Conservation (phyloP, 2,113 vertebrate species). For the Zosterops japonicus region DNA sequence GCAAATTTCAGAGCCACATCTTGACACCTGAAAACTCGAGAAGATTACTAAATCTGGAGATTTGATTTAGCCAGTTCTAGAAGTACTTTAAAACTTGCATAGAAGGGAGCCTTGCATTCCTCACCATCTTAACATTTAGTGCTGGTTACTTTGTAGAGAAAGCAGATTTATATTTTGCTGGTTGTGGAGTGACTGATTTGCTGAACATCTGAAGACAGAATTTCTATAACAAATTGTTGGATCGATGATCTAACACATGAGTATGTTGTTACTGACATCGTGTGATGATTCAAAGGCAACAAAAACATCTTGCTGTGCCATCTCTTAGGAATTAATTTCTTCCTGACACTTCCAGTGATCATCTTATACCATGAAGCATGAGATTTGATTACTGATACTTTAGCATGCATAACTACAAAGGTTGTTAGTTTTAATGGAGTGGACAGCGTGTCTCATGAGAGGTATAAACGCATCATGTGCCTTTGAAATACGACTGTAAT, state of each 20-base stretch:
- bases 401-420: constrained; percentile 24
- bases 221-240: constrained; percentile 15
- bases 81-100: background rate
- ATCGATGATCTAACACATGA: background rate
- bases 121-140: background rate
- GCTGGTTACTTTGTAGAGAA: background rate
- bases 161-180: constrained; percentile 24
- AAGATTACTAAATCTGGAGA: background rate
- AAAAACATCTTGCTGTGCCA: background rate
- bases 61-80: background rate
- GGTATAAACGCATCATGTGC: background rate
- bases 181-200: constrained; percentile 27
- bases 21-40: background rate
- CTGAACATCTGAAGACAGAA: background rate
- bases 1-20: background rate
- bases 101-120: background rate
- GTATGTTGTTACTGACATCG: background rate
- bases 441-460: background rate
- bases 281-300: constrained; percentile 51
- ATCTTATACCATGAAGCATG: constrained; percentile 41
- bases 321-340: constrained; percentile 37
- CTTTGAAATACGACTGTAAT: background rate
- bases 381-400: constrained; percentile 51
- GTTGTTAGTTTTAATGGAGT: constrained; percentile 54
- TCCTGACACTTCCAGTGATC: constrained; percentile 44